Conservation (phyloP, 2,113 vertebrate genomes). For the Anthoscopus minutus region DNA sequence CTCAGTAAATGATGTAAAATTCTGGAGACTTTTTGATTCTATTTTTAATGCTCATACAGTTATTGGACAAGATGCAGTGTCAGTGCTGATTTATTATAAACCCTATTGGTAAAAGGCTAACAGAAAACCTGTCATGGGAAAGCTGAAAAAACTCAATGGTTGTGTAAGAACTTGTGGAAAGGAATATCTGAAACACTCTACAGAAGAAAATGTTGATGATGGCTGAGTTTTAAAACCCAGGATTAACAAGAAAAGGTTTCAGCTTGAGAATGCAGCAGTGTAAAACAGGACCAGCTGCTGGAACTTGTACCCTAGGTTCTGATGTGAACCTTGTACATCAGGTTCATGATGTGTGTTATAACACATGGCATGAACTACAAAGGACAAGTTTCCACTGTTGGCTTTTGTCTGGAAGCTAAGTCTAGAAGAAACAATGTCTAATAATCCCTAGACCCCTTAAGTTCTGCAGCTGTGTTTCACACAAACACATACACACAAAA, state of each 20-base stretch:
- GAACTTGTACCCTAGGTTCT: neutral
- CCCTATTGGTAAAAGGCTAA: neutral
- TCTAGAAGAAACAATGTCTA: neutral
- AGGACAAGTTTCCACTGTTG: neutral
- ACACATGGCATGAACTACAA: neutral
- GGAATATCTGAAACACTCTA: neutral
- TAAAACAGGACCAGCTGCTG: neutral
- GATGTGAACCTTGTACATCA: rapidly evolving
- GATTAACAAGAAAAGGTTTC: neutral
- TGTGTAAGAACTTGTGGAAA: neutral
- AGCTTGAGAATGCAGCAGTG: neutral
- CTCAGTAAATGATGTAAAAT: neutral
- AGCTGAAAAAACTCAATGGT: neutral
- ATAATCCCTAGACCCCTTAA: neutral
- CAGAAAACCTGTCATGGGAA: neutral
- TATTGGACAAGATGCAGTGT: neutral
- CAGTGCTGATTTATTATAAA: neutral
- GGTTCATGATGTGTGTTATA: neutral
- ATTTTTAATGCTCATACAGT: neutral
- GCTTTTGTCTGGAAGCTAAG: neutral
- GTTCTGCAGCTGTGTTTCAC: neutral
- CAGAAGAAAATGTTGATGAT: neutral
- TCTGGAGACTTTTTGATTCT: neutral
- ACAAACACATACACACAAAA: too few species aligned
- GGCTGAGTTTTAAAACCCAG: neutral